Evolutionary conservation across 2,113 vertebrate genomes (phyloP).

Genomic region (Picathartes gymnocephalus): DNA sequence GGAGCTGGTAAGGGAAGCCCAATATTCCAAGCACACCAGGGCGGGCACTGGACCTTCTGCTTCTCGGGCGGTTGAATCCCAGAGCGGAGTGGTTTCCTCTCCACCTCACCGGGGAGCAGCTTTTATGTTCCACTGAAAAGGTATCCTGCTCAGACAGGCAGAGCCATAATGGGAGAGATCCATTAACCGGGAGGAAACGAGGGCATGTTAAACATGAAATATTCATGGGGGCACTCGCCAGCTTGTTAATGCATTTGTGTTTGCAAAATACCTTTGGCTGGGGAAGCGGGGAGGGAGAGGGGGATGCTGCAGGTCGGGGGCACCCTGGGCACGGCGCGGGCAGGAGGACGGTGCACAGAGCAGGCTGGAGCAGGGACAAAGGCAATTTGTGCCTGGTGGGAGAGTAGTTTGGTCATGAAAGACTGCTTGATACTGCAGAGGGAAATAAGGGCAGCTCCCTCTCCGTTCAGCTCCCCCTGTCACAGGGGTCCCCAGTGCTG

Average conservation of each 20-base stretch:
- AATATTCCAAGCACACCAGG: neutral
- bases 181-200: conserved; percentile 67
- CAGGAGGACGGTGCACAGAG: neutral
- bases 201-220: conserved; percentile 69
- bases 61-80: neutral
- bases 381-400: neutral
- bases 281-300: neutral
- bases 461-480: fast-evolving
- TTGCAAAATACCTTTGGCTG: conserved; percentile 64
- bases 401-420: neutral
- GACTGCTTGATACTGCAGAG: neutral
- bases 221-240: conserved; percentile 59
- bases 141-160: conserved; percentile 52
- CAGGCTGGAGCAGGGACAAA: neutral
- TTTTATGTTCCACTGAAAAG: conserved; percentile 68
- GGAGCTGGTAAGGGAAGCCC: conserved; percentile 1
- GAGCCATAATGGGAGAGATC: conserved; percentile 59
- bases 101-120: conserved; percentile 46
- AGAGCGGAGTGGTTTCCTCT: conserved; percentile 46
- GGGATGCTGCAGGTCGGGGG: neutral
- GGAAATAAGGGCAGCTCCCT: neutral
- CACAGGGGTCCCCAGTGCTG: neutral
- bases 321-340: neutral
- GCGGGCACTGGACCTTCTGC: neutral
- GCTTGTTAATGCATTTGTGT: conserved; percentile 69